Conservation (phyloP, 2,888 invertebrate species). For the Parnassius glacialis region DNA sequence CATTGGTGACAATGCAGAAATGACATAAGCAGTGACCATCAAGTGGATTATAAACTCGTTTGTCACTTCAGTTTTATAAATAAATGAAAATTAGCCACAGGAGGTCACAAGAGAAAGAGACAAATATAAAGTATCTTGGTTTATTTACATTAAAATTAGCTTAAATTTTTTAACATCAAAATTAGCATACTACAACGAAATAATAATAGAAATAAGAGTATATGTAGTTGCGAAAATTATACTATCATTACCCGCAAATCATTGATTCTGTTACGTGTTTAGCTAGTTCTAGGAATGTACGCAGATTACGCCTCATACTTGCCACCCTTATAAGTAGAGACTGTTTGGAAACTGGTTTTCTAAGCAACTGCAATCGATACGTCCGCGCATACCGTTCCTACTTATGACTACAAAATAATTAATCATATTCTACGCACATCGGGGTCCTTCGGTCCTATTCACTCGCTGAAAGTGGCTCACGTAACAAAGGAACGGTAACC, state of each 20-base stretch:
- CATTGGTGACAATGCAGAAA: too few species aligned
- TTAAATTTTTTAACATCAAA: too few species aligned
- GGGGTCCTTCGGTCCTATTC: slow-evolving; percentile 64
- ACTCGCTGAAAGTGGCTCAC: slow-evolving; percentile 77
- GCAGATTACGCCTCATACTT: slow-evolving; percentile 5
- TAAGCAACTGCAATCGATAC: slow-evolving; percentile 42
- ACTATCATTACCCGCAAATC: not conserved
- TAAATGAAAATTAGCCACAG: too few species aligned
- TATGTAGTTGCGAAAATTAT: too few species aligned
- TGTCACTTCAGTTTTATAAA: too few species aligned
- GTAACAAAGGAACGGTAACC: slow-evolving; percentile 78
- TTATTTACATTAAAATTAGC: too few species aligned
- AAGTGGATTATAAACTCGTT: too few species aligned
- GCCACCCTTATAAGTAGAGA: slow-evolving; percentile 29
- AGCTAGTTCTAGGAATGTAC: slow-evolving; percentile 2
- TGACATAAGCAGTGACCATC: too few species aligned
- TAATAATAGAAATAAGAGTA: too few species aligned
- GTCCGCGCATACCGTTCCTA: slow-evolving; percentile 38
- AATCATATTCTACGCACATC: slow-evolving; percentile 74
- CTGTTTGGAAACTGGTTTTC: slow-evolving; percentile 36
- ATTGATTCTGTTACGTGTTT: slow-evolving; percentile 4
- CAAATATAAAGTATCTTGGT: too few species aligned
- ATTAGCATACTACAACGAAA: too few species aligned
- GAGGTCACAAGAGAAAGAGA: too few species aligned
- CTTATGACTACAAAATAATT: slow-evolving; percentile 65